Conservation (phyloP, 2,797 vertebrate genomes). For the Amniataba percoides region DNA sequence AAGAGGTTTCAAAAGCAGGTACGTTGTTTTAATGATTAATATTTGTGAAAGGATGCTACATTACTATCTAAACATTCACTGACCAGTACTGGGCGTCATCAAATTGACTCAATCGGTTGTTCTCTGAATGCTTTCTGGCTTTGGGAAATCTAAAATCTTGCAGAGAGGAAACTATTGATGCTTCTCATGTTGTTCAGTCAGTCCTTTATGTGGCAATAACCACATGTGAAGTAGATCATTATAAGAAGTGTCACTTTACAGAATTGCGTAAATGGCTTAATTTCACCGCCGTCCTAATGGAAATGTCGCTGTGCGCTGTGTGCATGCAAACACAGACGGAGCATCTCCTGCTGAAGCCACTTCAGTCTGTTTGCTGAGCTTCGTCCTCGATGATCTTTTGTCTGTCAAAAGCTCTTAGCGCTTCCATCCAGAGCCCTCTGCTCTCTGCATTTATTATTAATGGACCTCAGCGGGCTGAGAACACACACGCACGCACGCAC, state of each 20-base stretch:
- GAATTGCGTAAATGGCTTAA: slow-evolving; percentile 61
- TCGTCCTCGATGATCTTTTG: slow-evolving; percentile 78
- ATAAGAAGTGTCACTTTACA: slow-evolving; percentile 66
- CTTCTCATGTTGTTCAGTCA: slow-evolving; percentile 11
- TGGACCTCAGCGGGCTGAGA: slow-evolving; percentile 67
- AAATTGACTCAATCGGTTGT: neutral
- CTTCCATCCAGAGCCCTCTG: slow-evolving; percentile 76
- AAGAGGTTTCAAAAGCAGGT: neutral
- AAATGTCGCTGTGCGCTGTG: slow-evolving; percentile 52
- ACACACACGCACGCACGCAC: slow-evolving; percentile 56
- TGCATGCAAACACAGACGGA: slow-evolving; percentile 64
- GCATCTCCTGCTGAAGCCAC: slow-evolving; percentile 74
- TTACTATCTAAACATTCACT: too few species aligned
- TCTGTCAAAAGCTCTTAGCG: slow-evolving; percentile 83
- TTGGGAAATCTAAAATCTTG: neutral
- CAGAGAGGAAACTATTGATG: neutral
- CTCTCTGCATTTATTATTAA: slow-evolving; percentile 82
- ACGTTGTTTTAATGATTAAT: too few species aligned
- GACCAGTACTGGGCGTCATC: neutral
- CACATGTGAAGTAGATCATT: slow-evolving; percentile 47
- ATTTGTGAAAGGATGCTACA: too few species aligned
- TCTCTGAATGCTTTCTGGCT: neutral
- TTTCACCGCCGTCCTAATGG: slow-evolving; percentile 54
- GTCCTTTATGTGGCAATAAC: slow-evolving; percentile 31
- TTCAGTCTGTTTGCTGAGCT: slow-evolving; percentile 76